A percentile compares a stretch with the other conserved stretches of the same genome.
Conservation (phyloP, 2,888 invertebrate species). For the Diabrotica balteata region DNA sequence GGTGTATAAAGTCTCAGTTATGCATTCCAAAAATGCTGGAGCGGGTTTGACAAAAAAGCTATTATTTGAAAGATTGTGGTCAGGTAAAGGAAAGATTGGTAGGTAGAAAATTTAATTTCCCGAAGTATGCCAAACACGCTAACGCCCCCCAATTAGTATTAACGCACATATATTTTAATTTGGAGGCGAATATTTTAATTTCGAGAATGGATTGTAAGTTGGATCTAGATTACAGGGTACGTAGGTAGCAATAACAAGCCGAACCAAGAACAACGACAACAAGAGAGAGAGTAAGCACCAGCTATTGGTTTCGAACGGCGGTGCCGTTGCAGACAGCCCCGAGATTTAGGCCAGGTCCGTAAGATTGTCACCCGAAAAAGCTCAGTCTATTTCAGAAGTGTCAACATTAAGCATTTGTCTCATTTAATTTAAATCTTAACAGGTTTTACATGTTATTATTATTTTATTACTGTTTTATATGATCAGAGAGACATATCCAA, state of each 20-base stretch:
- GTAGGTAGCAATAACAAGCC: constrained; percentile 45
- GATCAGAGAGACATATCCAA: too few relatives aligned
- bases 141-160: constrained; percentile 30
- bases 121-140: constrained; percentile 29
- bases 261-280: constrained; percentile 31
- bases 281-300: constrained; percentile 16
- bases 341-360: constrained; percentile 16
- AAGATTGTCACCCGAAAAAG: background rate
- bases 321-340: constrained; percentile 13
- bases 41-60: constrained; percentile 10
- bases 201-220: constrained; percentile 34
- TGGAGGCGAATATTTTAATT: constrained; percentile 38
- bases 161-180: constrained; percentile 39
- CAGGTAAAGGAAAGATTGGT: constrained; percentile 24
- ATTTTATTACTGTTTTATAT: too few relatives aligned
- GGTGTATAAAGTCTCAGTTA: too few relatives aligned
- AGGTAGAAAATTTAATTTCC: constrained; percentile 29
- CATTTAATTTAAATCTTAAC: too few relatives aligned
- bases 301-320: constrained; percentile 19
- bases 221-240: constrained; percentile 46
- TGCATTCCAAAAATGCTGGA: constrained; percentile 5
- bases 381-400: too few relatives aligned
- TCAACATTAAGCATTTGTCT: too few relatives aligned
- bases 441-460: too few relatives aligned
- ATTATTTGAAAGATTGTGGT: constrained; percentile 21